These are phyloP conservation scores for Tenthredo scrophulariae DNA, from an alignment of 2,888 invertebrate genomes.

Conservation along the genomic window DNA sequence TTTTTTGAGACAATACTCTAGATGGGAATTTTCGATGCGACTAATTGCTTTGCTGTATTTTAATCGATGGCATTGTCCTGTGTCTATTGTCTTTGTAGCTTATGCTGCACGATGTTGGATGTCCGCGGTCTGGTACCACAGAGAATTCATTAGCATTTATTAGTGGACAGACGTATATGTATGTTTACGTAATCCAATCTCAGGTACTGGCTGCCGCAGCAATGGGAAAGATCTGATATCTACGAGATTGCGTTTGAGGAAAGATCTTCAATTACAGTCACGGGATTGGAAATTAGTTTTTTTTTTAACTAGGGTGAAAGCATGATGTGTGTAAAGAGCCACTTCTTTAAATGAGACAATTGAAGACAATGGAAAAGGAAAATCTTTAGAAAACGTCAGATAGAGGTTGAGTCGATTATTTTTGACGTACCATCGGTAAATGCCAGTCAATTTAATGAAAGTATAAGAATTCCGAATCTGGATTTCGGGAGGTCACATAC, in stretches of 20 bases:
- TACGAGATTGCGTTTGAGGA: slow-evolving; percentile 31
- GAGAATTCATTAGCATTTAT: slow-evolving; percentile 53
- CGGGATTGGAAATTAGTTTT: slow-evolving; percentile 31
- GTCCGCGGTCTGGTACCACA: slow-evolving; percentile 48
- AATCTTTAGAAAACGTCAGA: neutral
- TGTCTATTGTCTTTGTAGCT: slow-evolving; percentile 1
- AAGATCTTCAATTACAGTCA: slow-evolving; percentile 42
- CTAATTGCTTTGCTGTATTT: slow-evolving; percentile 39
- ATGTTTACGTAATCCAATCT: slow-evolving; percentile 42
- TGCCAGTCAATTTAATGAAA: neutral
- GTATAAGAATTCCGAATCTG: neutral
- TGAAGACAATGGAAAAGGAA: slow-evolving; percentile 16
- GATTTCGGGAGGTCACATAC: neutral
- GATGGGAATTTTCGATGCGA: slow-evolving; percentile 35
- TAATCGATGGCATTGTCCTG: slow-evolving; percentile 39
- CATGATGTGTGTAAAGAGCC: neutral
- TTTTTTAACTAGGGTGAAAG: slow-evolving; percentile 33
- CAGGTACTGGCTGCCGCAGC: slow-evolving; percentile 21
- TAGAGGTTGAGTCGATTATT: neutral
- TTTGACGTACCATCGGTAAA: neutral
- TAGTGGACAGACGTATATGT: neutral
- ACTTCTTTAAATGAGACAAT: neutral
- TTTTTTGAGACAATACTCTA: slow-evolving; percentile 41
- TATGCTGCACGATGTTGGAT: slow-evolving; percentile 5
- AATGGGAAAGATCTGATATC: slow-evolving; percentile 43